These are phyloP conservation scores for Omphaloscelis lunosa DNA, from an alignment of 2,888 invertebrate species.

Conservation along the genomic window DNA sequence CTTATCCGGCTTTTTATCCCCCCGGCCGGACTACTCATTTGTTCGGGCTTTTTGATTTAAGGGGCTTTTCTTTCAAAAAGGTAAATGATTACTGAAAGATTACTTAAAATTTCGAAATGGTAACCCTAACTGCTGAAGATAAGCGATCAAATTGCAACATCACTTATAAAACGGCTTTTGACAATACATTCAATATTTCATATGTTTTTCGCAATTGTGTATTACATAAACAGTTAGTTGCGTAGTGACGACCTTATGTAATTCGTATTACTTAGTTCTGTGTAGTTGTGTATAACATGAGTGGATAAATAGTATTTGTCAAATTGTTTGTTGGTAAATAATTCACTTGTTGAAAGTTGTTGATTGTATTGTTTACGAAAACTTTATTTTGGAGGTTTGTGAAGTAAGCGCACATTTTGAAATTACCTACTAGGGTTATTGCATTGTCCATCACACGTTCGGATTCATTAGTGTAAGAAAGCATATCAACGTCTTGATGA, in stretches of 20 bases:
- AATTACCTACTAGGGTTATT: too few relatives aligned
- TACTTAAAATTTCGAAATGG: too few relatives aligned
- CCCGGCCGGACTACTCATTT: too few relatives aligned
- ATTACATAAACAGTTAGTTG: constrained; percentile 32
- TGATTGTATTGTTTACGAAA: constrained; percentile 24
- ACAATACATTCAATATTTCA: constrained; percentile 44
- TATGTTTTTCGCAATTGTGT: constrained; percentile 43
- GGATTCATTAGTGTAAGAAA: not conserved
- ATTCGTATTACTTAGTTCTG: constrained; percentile 24
- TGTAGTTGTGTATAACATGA: constrained; percentile 33
- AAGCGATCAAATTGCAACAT: constrained; percentile 13
- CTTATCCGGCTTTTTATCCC: too few relatives aligned
- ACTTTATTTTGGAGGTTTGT: constrained; percentile 19
- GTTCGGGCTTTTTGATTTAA: too few relatives aligned
- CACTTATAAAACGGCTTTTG: constrained; percentile 26
- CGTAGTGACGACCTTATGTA: constrained; percentile 49
- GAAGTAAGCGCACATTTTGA: not conserved
- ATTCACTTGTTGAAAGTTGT: constrained; percentile 18
- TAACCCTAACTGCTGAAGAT: too few relatives aligned
- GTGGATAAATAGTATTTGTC: constrained; percentile 10
- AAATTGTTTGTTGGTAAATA: constrained; percentile 49
- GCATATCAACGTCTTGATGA: not conserved
- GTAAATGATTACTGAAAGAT: too few relatives aligned
- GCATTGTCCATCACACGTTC: not conserved
- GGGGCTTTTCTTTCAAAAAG: too few relatives aligned